A percentile compares a stretch with the other conserved stretches of the same genome.
Conservation (phyloP, 2,888 invertebrate species). For the Crematogaster levior region DNA sequence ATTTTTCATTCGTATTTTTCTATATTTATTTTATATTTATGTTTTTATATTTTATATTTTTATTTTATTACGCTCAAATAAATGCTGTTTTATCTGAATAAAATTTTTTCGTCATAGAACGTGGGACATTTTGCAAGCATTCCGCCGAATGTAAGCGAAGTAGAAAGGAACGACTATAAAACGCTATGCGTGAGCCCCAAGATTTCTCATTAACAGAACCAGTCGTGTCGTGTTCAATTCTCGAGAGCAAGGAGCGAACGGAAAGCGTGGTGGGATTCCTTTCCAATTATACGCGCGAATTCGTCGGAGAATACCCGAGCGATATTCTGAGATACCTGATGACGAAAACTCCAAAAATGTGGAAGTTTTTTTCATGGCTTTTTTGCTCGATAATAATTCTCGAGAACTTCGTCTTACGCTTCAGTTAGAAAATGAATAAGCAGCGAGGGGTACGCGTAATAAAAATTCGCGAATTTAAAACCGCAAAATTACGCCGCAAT, state of each 20-base stretch:
- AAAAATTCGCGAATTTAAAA: constrained; percentile 62
- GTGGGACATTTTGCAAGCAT: background rate
- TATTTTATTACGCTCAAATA: background rate
- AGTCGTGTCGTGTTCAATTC: constrained; percentile 58
- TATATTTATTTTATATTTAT: constrained; percentile 5
- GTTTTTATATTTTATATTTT: constrained; percentile 1
- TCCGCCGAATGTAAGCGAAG: background rate
- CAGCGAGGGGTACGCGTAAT: constrained; percentile 55
- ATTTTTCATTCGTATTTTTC: background rate
- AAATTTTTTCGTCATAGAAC: background rate
- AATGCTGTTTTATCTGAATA: background rate
- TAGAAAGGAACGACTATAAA: constrained; percentile 19
- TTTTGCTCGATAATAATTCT: constrained; percentile 71
- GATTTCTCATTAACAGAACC: constrained; percentile 69
- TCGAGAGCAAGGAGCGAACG: background rate
- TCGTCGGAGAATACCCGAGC: constrained; percentile 59
- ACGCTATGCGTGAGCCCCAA: constrained; percentile 43
- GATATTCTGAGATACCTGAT: constrained; percentile 61
- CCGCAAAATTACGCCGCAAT: constrained; percentile 57
- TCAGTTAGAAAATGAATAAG: constrained; percentile 58
- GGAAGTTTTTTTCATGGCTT: background rate
- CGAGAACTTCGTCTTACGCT: constrained; percentile 50
- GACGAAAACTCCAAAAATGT: constrained; percentile 33
- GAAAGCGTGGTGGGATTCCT: constrained; percentile 52
- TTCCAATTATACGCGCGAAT: constrained; percentile 72